Conservation (phyloP, 37 sponge, comb jelly and placozoan species). For the Chondrilla cf. caribensis region DNA sequence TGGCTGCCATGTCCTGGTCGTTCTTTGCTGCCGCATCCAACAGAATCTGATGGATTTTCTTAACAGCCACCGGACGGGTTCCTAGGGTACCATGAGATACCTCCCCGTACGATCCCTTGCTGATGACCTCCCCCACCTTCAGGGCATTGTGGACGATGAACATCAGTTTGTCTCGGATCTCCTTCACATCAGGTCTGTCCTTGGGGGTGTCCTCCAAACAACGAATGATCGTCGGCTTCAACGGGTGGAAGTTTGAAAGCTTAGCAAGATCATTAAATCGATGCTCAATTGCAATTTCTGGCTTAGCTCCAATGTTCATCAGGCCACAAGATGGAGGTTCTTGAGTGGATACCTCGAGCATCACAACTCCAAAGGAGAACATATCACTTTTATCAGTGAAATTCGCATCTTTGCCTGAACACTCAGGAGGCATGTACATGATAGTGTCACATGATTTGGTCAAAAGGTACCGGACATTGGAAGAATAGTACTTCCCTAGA, state of each 20-base stretch:
- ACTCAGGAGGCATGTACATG: constrained; percentile 2
- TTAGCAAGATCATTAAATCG: neutral
- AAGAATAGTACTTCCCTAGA: neutral
- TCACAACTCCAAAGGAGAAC: neutral
- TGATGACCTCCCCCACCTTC: neutral
- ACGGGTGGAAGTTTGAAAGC: neutral
- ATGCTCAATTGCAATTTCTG: neutral
- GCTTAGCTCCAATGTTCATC: neutral
- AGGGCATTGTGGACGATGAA: neutral
- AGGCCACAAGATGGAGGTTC: neutral
- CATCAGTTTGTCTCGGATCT: neutral
- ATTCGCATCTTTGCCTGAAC: neutral
- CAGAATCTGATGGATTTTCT: neutral
- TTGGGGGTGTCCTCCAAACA: neutral
- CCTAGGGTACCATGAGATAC: neutral
- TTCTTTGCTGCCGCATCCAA: neutral
- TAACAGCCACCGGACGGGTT: neutral
- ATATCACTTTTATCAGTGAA: constrained; percentile 2
- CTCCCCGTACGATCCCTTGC: neutral
- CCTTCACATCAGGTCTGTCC: neutral
- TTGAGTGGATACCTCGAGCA: neutral
- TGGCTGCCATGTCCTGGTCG: neutral
- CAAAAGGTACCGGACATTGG: neutral
- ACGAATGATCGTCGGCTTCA: neutral
- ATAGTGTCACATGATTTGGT: neutral